Conservation (phyloP, 2,113 vertebrate genomes). For the Scomber colias region DNA sequence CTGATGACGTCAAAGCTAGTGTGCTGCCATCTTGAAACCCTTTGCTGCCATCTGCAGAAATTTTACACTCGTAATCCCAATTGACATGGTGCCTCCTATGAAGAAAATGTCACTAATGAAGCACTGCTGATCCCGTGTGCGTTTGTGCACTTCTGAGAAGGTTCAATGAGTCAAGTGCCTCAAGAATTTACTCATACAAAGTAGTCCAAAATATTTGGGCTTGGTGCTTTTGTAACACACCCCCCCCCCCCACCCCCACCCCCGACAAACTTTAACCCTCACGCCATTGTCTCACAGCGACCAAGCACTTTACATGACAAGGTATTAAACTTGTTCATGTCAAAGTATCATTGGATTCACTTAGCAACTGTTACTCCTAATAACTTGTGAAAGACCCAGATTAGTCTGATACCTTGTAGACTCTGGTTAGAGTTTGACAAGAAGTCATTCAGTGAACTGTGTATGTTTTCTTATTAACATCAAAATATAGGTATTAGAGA, state of each 20-base stretch:
- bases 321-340: conserved; percentile 31
- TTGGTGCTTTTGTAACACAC: conserved; percentile 52
- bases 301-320: conserved; percentile 28
- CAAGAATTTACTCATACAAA: conserved; percentile 30
- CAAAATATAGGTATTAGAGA: no score
- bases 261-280: conserved; percentile 35
- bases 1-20: conserved; percentile 28
- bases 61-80: background rate
- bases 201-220: conserved; percentile 25
- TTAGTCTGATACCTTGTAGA: conserved; percentile 16
- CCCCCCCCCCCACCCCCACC: background rate
- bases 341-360: conserved; percentile 22
- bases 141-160: conserved; percentile 62
- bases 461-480: no score
- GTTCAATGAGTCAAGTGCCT: conserved; percentile 64
- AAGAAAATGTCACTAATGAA: conserved; percentile 10
- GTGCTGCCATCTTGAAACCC: conserved; percentile 25
- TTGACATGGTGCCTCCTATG: background rate
- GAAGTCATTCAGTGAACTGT: no score
- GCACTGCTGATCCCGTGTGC: conserved; percentile 68
- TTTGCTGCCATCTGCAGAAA: conserved; percentile 41
- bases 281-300: conserved; percentile 8
- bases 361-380: background rate
- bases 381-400: conserved; percentile 9
- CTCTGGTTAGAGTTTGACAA: background rate